These are phyloP conservation scores for Dendrocopos noguchii DNA, from an alignment of 2,113 vertebrate species.

Conservation along the genomic window DNA sequence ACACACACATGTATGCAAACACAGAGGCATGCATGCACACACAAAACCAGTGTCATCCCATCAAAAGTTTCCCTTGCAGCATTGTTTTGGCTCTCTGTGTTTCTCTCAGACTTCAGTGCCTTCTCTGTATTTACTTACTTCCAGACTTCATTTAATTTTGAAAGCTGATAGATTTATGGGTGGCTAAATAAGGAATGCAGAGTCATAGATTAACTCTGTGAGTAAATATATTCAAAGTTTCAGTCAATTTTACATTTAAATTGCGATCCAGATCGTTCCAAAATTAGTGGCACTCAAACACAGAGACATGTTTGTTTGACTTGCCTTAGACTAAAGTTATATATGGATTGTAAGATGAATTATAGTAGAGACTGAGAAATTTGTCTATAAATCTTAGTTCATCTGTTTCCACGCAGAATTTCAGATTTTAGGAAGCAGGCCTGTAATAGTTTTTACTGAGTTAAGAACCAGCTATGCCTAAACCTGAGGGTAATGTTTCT, in stretches of 20 bases:
- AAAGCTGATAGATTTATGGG: not conserved
- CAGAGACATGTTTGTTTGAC: not conserved
- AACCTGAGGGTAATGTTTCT: not conserved
- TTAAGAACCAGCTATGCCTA: not conserved
- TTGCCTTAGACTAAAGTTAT: not conserved
- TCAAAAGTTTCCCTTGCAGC: not conserved
- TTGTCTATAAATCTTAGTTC: not conserved
- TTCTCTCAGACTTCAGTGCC: not conserved
- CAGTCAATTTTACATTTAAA: not conserved
- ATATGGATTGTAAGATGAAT: not conserved
- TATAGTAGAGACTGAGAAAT: not conserved
- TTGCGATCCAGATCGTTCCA: not conserved
- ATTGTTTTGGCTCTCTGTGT: not conserved
- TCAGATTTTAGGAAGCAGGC: not conserved
- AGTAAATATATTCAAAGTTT: not conserved
- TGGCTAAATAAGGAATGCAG: not conserved
- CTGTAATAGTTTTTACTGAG: not conserved
- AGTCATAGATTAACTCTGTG: not conserved
- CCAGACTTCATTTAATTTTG: not conserved
- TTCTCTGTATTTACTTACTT: slow-evolving; percentile 3
- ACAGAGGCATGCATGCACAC: not conserved
- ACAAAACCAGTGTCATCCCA: not conserved
- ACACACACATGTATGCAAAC: not conserved
- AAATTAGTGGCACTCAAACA: not conserved
- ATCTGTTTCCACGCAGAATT: not conserved